Conservation (phyloP, 2,888 invertebrate species). For the Diarsia rubi region DNA sequence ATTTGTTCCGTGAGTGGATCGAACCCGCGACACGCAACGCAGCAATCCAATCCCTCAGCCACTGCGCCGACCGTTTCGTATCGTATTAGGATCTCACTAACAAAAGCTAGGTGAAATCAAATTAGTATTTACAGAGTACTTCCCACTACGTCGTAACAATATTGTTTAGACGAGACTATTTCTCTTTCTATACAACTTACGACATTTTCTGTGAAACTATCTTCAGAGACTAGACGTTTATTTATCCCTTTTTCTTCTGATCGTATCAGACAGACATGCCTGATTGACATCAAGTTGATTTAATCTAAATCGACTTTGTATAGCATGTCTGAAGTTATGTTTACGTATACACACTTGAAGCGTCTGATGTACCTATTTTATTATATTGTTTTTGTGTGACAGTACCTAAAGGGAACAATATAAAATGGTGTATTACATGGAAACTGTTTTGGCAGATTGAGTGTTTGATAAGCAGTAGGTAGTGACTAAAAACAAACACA, state of each 20-base stretch:
- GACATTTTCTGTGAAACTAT: conserved; percentile 25
- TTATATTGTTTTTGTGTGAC: not conserved
- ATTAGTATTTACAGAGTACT: conserved; percentile 21
- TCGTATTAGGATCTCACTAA: not conserved
- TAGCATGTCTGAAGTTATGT: conserved; percentile 37
- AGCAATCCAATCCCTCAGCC: not conserved
- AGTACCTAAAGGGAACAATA: not conserved
- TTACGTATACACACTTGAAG: conserved; percentile 19
- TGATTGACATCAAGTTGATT: conserved; percentile 59
- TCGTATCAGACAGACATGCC: conserved; percentile 49
- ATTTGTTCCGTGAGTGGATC: not conserved
- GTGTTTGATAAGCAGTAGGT: not conserved
- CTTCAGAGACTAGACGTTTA: conserved; percentile 31
- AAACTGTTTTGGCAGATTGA: not conserved
- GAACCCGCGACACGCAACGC: not conserved
- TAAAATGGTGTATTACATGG: not conserved
- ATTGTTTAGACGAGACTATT: conserved; percentile 28
- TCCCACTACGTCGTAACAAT: conserved; percentile 4
- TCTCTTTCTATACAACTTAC: conserved; percentile 6
- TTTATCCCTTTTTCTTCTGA: conserved; percentile 54
- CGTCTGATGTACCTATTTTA: not conserved
- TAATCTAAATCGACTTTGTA: conserved; percentile 39
- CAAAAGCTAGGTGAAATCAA: conserved; percentile 10
- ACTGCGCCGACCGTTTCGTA: no score
- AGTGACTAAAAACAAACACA: no score